Conservation (phyloP, 1,140 invertebrate species). For the Brachionus manjavacas region DNA sequence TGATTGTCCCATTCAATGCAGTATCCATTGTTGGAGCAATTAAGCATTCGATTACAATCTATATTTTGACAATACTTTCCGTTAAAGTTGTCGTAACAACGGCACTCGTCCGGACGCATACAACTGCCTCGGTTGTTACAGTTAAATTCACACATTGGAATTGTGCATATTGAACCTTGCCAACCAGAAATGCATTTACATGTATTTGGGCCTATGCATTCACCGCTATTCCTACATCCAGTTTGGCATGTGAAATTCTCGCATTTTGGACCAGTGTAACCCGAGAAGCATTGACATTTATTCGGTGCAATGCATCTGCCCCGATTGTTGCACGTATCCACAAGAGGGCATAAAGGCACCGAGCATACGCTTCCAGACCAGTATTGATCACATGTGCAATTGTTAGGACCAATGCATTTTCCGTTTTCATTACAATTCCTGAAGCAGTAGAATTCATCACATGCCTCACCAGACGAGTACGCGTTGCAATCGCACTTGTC, state of each 20-base stretch:
- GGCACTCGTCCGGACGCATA: not conserved
- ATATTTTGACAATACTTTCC: not conserved
- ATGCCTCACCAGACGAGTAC: not conserved
- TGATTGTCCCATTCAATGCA: not conserved
- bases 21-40: not conserved
- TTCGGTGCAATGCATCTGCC: not conserved
- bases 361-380: not conserved
- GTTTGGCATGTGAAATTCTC: not conserved
- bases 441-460: not conserved
- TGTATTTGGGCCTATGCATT: not conserved
- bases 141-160: not conserved
- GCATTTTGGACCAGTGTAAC: not conserved
- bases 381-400: not conserved
- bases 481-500: not conserved
- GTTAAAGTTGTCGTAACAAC: not conserved
- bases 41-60: not conserved
- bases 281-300: not conserved
- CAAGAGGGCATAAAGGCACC: not conserved
- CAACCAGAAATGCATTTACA: constrained; percentile 4
- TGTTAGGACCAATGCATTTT: not conserved
- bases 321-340: not conserved
- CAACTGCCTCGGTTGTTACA: not conserved
- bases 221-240: not conserved
- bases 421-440: not conserved
- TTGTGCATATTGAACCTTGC: not conserved